Evolutionary conservation across 2,113 vertebrate genomes (phyloP), one percentile per base, ranked within the genome.

Genomic region (Misgurnus mizolepis): DNA sequence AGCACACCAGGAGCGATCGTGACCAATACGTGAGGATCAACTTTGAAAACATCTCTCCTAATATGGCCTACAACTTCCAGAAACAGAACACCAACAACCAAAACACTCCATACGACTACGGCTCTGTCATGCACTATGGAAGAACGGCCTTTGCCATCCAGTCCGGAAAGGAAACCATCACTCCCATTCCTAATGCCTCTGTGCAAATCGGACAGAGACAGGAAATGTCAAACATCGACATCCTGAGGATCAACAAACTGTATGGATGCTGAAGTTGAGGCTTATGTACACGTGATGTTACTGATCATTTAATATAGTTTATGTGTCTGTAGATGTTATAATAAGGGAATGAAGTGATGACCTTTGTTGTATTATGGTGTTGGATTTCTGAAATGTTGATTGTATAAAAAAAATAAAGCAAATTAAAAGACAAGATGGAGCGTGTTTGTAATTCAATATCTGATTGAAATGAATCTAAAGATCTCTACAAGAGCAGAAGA

Each of bases 71-170:
- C 53, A 55, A 55, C 15, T 55, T 87, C 40, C 2, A 79, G 14
- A 53, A 27, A 34, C 6, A 47, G 17, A 47, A 80, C n/a, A 87
- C 85, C 45, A 84, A 84, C 76, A 87, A 84, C 7, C 81, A 80
- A 11, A 77, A 80, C 39, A 88, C 76, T 11, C 9, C 43, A 7
- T 88, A 87, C 22, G 87, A 87, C 72, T 88, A 87, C 56, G 3
- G 50, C 49, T 87, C 87, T 0, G 15, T 88, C 17, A 87, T 88
- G 87, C 85, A 88, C 17, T 88, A 88, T 62, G 82, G 71, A 56
- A 86, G 5, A 50, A 70, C 5, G 4, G 78, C 80, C 66, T 88
- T 88, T 40, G 40, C 82, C 18, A 71, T 17, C 49, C 14, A 78
- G 40, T 2, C 18, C 0, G 80, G 80, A 12, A 39, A 8, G 56